Evolutionary conservation across 2,797 vertebrate species (phyloP), one percentile per base, ranked within the genome.

Genomic region (Synanceia verrucosa): DNA sequence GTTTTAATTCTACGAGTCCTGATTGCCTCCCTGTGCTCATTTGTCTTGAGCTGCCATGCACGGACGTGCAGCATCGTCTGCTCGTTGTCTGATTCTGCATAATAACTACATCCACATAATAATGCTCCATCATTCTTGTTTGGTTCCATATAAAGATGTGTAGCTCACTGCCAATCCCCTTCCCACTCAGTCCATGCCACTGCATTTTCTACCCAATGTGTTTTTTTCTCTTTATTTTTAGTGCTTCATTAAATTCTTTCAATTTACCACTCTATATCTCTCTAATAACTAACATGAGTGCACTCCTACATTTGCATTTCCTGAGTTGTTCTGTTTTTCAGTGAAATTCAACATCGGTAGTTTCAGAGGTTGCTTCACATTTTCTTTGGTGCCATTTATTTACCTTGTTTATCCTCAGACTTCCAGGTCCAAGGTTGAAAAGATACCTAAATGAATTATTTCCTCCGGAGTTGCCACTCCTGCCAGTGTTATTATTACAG

Each of bases 401-500:
- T 1, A 10, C 24, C 29, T 43, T 58, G 34, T 55, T 85, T 65
- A 61, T 70, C 50, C 55, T 37, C 26, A 64, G 33, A 58, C 59
- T 61, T 69, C 39, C 51, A 76, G 74, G 69, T 77, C 78, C 72
- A 88, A 83, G 77, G 82, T 82, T 89, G 82, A 87, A 73, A 58
- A 51, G 75, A 75, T 84, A 69, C 66, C 59, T 71, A 67, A 82
- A 84, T 88, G 59, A 88, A 86, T 79, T 74, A 80, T 82, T 88
- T 80, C 61, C 69, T 73, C 65, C 43, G 48, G 67, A 81, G 79
- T 83, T 82, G 66, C 71, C 80, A 67, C 71, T 80, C 70, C 73
- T 81, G 81, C 55, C 81, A 65, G 52, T 78, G 16, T 64, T 78
- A 78, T 83, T 84, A 84, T 86, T 88, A 81, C 69, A 86, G 88